Conservation (phyloP, 2,113 vertebrate species). For the Brevimyrus niger region DNA sequence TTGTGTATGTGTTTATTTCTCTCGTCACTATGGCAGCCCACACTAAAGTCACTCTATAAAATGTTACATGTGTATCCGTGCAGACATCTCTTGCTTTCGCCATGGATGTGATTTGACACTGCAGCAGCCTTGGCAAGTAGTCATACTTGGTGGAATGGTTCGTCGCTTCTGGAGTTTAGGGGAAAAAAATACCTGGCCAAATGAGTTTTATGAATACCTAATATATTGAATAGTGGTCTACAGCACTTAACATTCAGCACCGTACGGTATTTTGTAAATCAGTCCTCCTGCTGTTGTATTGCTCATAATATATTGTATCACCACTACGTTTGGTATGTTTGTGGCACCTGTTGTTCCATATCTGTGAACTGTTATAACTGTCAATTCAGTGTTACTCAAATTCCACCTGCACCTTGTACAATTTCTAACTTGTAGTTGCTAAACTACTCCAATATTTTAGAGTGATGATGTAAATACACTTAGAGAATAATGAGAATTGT, state of each 20-base stretch:
- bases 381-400: slow-evolving; percentile 13
- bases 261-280: neutral
- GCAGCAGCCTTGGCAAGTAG: neutral
- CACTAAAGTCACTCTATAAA: neutral
- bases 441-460: slow-evolving; percentile 12
- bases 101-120: neutral
- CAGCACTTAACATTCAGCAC: slow-evolving; percentile 3
- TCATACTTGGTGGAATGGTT: neutral
- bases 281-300: neutral
- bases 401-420: neutral
- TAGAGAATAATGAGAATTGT: neutral
- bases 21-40: neutral
- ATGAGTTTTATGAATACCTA: neutral
- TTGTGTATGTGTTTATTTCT: neutral
- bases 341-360: slow-evolving; percentile 11
- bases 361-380: slow-evolving; percentile 17
- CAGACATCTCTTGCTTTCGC: neutral
- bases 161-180: neutral
- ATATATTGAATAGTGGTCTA: slow-evolving; percentile 7
- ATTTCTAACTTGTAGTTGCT: slow-evolving; percentile 6
- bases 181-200: neutral
- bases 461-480: neutral
- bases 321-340: neutral
- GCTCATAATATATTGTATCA: slow-evolving; percentile 15
- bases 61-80: neutral